Evolutionary conservation across 2,113 vertebrate genomes (phyloP).

Genomic region (Peromyscus maniculatus): DNA sequence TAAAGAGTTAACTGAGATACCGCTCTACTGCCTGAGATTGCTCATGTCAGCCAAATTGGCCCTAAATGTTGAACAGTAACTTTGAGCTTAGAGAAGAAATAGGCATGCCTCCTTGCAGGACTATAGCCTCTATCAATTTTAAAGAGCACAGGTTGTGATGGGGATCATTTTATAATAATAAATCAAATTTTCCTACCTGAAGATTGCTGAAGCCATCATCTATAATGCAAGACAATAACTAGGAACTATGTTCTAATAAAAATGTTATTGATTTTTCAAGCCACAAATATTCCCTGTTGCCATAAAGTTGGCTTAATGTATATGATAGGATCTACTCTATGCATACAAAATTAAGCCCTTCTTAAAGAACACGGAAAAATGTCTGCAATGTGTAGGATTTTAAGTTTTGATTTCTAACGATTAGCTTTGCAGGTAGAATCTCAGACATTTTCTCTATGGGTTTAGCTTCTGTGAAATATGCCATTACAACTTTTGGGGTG

Average conservation of each 20-base stretch:
- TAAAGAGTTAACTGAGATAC: neutral
- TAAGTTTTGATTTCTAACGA: conserved; percentile 40
- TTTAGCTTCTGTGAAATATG: neutral
- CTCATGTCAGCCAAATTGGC: conserved; percentile 32
- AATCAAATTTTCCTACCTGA: conserved; percentile 61
- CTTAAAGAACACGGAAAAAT: conserved; percentile 23
- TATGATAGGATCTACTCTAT: conserved; percentile 56
- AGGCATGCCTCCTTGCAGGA: neutral
- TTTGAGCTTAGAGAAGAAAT: conserved; percentile 43
- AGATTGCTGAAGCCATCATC: conserved; percentile 42
- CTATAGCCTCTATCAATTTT: conserved; percentile 56
- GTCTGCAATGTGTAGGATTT: neutral
- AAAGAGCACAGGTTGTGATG: neutral
- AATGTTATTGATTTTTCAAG: conserved; percentile 77
- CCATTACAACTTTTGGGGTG: neutral
- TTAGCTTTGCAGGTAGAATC: conserved; percentile 19
- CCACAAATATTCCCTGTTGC: conserved; percentile 36
- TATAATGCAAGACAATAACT: conserved; percentile 56
- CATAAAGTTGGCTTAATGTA: conserved; percentile 72
- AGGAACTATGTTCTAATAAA: conserved; percentile 55
- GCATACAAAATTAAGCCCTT: conserved; percentile 67
- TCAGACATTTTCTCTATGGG: neutral
- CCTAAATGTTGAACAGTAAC: conserved; percentile 54
- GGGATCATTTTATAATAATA: conserved; percentile 46
- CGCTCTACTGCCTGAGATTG: neutral